These are phyloP conservation scores for Ceratitis capitata DNA, from an alignment of 1,140 invertebrate genomes.

Conservation along the genomic window DNA sequence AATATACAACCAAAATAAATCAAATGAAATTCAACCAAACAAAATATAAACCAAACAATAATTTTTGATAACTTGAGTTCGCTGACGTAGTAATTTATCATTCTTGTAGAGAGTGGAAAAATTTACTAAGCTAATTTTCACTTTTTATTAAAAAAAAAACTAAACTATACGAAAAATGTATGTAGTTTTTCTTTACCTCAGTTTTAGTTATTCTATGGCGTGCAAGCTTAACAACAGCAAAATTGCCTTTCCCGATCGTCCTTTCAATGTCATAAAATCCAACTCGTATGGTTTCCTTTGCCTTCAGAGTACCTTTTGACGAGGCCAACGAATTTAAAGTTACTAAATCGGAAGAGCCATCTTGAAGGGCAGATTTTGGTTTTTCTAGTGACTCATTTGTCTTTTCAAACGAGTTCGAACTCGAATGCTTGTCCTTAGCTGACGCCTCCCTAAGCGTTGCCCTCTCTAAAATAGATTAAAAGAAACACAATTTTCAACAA, in stretches of 20 bases:
- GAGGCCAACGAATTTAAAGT: not conserved
- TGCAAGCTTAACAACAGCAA: constrained; percentile 97
- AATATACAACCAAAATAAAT: too few species aligned
- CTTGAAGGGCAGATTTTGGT: not conserved
- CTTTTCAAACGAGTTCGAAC: not conserved
- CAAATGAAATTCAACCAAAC: too few species aligned
- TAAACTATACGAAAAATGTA: constrained; percentile 68
- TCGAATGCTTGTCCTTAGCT: not conserved
- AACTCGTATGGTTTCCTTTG: constrained; percentile 79
- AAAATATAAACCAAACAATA: too few species aligned
- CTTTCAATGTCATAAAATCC: constrained; percentile 97
- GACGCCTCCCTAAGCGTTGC: not conserved
- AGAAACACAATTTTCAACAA: not conserved
- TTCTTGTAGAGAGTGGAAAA: too few species aligned
- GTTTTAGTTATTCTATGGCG: constrained; percentile 97
- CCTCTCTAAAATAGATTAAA: not conserved
- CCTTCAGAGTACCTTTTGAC: constrained; percentile 55
- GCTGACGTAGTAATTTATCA: too few species aligned
- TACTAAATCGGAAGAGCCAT: not conserved
- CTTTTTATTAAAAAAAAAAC: too few species aligned
- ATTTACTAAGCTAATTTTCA: too few species aligned
- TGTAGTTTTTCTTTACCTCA: constrained; percentile 76
- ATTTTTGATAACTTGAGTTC: too few species aligned
- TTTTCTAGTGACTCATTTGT: not conserved
- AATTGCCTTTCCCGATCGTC: constrained; percentile 98